Percentiles rank a stretch among this genome's conserved stretches.
phyloP scores from a whole-genome alignment of 2,113 vertebrate species.

The Bos taurus region ARS-UCD2.0 NC_037352.1:37518501-37519000 shows the following conservation, averaged over 20 bases:
- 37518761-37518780: neutral
- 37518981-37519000: neutral
- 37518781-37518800: neutral
- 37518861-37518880: neutral
- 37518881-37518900: neutral
- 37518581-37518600: neutral
- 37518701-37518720: neutral
- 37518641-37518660: neutral
- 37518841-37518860: neutral
- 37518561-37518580: too few relatives aligned
- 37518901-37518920: neutral
- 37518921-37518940: neutral
- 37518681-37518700: neutral
- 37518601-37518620: neutral
- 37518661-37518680: neutral
- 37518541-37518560: too few relatives aligned
- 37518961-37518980: slow-evolving; percentile 23
- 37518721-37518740: neutral
- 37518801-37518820: neutral
- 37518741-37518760: neutral
- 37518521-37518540: too few relatives aligned
- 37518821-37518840: neutral
- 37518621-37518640: neutral
- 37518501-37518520: too few relatives aligned
- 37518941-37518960: neutral